phyloP scores from a whole-genome alignment of 2,888 invertebrate genomes.

The Corbicula japonica region DNA sequence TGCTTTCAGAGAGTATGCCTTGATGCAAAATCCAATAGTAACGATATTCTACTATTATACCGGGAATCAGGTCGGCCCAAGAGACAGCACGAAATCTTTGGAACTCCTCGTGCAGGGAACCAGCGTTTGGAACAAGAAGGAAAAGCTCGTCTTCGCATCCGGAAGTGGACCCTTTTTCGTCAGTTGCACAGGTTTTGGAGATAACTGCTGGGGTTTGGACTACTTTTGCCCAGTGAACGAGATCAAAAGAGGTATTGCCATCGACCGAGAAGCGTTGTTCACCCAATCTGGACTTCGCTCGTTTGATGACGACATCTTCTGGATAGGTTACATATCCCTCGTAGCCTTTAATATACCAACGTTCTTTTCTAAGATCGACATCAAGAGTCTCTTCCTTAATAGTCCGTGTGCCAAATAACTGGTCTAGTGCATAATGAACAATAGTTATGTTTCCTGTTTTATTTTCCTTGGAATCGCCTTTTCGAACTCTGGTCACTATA shows the following conservation, averaged over 20 bases:
- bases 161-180: neutral
- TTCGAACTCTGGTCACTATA: constrained; percentile 22
- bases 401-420: constrained; percentile 19
- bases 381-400: constrained; percentile 27
- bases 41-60: constrained; percentile 32
- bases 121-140: constrained; percentile 25
- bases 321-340: constrained; percentile 39
- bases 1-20: constrained; percentile 30
- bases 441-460: constrained; percentile 12
- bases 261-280: constrained; percentile 21
- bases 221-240: constrained; percentile 58
- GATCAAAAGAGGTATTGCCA: constrained; percentile 40
- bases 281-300: constrained; percentile 37
- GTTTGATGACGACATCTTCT: constrained; percentile 1
- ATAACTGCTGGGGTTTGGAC: constrained; percentile 32
- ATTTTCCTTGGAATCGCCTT: constrained; percentile 11
- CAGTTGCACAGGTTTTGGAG: too few relatives aligned
- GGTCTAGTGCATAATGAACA: constrained; percentile 38
- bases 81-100: constrained; percentile 20
- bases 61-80: constrained; percentile 36
- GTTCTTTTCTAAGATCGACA: constrained; percentile 13
- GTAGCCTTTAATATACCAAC: constrained; percentile 27
- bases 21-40: constrained; percentile 18
- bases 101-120: constrained; percentile 17
- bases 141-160: neutral